phyloP scores from a whole-genome alignment of 2,888 invertebrate genomes.

The Acholoe squamosa region DNA sequence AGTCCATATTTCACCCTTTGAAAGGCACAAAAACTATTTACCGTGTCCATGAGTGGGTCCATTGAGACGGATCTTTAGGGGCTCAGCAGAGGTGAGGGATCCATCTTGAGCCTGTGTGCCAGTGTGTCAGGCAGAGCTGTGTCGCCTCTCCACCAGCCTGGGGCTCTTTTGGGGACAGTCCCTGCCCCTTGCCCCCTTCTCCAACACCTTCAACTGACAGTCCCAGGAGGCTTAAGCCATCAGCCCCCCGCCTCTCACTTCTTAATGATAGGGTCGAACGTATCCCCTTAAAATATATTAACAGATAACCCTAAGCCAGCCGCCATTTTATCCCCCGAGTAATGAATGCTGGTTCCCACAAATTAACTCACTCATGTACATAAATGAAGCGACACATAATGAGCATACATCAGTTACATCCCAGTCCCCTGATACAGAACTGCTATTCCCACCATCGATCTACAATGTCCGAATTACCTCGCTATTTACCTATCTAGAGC shows the following conservation, averaged over 20 bases:
- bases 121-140: slow-evolving; percentile 3
- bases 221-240: not conserved
- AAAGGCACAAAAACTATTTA: not conserved
- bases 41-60: not conserved
- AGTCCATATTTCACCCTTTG: slow-evolving; percentile 21
- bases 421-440: no score
- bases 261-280: not conserved
- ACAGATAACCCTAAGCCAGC: no score
- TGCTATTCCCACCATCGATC: no score
- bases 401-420: no score
- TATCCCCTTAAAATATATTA: no score
- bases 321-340: no score
- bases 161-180: not conserved
- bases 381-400: no score
- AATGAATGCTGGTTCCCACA: no score
- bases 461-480: no score
- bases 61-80: slow-evolving; percentile 10
- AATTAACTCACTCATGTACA: no score
- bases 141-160: not conserved
- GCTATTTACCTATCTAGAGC: no score
- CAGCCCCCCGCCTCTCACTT: not conserved
- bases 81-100: not conserved
- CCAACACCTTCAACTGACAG: not conserved
- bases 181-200: not conserved
- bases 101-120: not conserved